Percentiles rank a stretch among this genome's conserved stretches.
Conservation (phyloP, 2,113 vertebrate species). For the Gopherus flavomarginatus region DNA sequence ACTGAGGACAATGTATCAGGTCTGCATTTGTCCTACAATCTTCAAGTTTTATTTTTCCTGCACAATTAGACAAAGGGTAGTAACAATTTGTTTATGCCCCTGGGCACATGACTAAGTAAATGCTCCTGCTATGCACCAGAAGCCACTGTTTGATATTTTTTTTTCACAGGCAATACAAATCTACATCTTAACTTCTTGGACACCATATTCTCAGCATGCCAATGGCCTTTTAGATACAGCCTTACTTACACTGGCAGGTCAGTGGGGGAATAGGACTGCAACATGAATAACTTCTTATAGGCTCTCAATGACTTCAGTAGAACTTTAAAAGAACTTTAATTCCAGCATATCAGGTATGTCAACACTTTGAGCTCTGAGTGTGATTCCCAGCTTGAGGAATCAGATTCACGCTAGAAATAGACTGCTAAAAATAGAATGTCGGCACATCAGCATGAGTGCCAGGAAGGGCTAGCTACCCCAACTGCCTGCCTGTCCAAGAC, state of each 20-base stretch:
- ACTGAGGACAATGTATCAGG: background rate
- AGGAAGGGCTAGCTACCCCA: background rate
- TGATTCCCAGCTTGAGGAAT: background rate
- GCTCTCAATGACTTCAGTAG: constrained; percentile 33
- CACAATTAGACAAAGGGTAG: background rate
- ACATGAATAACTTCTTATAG: constrained; percentile 51
- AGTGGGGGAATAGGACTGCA: constrained; percentile 49
- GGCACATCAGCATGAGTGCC: background rate
- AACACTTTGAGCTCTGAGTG: background rate
- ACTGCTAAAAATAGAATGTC: background rate
- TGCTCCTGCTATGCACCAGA: background rate
- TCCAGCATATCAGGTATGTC: background rate
- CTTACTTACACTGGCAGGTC: constrained; percentile 32
- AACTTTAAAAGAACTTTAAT: constrained; percentile 66
- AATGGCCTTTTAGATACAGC: constrained; percentile 2
- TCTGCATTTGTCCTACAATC: background rate
- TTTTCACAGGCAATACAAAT: background rate
- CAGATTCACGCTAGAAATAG: background rate
- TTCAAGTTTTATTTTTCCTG: background rate
- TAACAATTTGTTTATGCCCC: background rate
- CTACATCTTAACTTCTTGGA: background rate
- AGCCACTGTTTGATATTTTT: background rate
- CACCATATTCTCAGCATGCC: constrained; percentile 8
- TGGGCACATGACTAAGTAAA: background rate
- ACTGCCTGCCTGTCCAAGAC: background rate